These are phyloP conservation scores for Sinhomidia bicolor DNA, from an alignment of 2,888 invertebrate species.

Conservation along the genomic window DNA sequence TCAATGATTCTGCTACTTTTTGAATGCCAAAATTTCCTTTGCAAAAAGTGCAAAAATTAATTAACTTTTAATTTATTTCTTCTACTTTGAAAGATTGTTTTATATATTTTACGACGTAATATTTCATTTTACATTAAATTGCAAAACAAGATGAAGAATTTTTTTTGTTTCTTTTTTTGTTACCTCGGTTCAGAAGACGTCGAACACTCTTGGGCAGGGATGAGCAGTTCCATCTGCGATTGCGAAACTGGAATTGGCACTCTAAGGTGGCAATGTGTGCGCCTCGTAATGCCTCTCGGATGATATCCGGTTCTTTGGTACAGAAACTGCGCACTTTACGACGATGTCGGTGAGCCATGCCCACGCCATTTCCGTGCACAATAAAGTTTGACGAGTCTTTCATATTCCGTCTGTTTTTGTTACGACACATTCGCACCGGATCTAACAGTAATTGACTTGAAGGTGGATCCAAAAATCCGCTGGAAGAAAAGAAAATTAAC, in stretches of 20 bases:
- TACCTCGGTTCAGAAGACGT: slow-evolving; percentile 93
- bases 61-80: slow-evolving; percentile 21
- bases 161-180: slow-evolving; percentile 76
- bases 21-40: too few relatives aligned
- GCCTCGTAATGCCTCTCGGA: slow-evolving; percentile 92
- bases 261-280: slow-evolving; percentile 91
- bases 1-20: too few relatives aligned
- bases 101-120: too few relatives aligned
- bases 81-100: too few relatives aligned
- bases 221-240: slow-evolving; percentile 94
- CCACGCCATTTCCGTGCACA: slow-evolving; percentile 87
- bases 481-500: too few relatives aligned
- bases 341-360: slow-evolving; percentile 80
- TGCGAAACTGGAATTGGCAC: slow-evolving; percentile 93
- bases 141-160: slow-evolving; percentile 5
- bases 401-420: slow-evolving; percentile 85
- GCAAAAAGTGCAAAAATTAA: slow-evolving; percentile 54
- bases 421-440: slow-evolving; percentile 93
- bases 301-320: slow-evolving; percentile 90
- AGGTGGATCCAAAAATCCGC: slow-evolving; percentile 81
- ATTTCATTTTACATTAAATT: too few relatives aligned
- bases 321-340: slow-evolving; percentile 83
- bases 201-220: slow-evolving; percentile 90
- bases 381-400: slow-evolving; percentile 78
- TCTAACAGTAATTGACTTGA: slow-evolving; percentile 93